phyloP scores from a whole-genome alignment of 2,113 vertebrate genomes.

The Nyctibius bracteatus region DNA sequence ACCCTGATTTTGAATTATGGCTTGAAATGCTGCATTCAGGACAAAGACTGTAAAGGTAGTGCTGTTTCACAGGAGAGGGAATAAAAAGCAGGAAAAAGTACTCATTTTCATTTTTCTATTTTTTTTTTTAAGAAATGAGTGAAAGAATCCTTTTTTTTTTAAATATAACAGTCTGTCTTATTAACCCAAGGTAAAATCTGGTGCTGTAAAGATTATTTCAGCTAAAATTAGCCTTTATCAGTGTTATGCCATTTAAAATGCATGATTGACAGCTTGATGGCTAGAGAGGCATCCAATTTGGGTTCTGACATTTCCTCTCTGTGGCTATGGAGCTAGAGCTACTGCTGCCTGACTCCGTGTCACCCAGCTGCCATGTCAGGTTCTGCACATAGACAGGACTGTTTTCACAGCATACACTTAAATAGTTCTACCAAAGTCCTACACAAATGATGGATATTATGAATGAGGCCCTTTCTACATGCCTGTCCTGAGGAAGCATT shows the following conservation, averaged over 20 bases:
- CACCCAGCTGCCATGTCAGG: not conserved
- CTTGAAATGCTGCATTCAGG: constrained; percentile 11
- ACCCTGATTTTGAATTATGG: constrained; percentile 37
- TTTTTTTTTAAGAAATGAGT: not conserved
- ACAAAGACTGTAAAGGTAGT: not conserved
- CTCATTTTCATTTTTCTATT: not conserved
- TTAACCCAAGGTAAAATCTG: not conserved
- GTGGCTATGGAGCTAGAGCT: not conserved
- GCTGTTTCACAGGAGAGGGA: not conserved
- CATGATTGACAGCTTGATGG: constrained; percentile 1
- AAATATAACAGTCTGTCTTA: not conserved
- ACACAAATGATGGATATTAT: not conserved
- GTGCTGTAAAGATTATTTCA: not conserved
- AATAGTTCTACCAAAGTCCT: not conserved
- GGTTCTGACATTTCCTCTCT: not conserved
- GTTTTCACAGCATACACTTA: not conserved
- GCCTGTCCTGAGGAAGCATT: not conserved
- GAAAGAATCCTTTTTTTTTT: not conserved
- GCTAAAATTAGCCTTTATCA: constrained; percentile 29
- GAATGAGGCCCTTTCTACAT: not conserved
- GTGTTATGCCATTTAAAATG: not conserved
- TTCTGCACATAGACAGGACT: constrained; percentile 23
- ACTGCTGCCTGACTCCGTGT: not conserved
- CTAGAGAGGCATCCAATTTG: constrained; percentile 11
- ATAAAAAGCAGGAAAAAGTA: not conserved